Base-by-base conservation (phyloP, 2,888 invertebrate genomes). In the Andricus curvator region DNA sequence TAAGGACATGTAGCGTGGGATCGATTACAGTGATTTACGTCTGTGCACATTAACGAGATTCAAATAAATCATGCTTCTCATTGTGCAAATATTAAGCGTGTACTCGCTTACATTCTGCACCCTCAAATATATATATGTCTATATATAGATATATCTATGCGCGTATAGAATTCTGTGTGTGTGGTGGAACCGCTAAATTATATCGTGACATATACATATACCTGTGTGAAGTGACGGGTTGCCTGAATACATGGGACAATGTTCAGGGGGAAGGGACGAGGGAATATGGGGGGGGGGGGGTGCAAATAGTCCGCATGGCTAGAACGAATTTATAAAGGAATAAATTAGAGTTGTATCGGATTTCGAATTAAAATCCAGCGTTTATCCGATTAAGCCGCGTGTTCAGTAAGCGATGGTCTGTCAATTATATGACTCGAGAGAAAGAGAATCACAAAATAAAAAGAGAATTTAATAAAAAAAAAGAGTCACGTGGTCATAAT, bases 291-390 rank as follows among this genome's bases (percentile, higher is more conserved):
- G 13, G 41, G 11, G 41, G 41, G 41, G 11, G 48, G 74, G 33
- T 33, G 56, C 66, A 82, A 83, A 83, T 78, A 74, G 74, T 77
- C 60, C 29, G 56, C 33, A 65, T 66, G 68, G 65, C 78, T 79
- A 83, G 85, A 87, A 84, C 77, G 80, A 85, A 89, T 89, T 87
- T 87, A 87, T 85, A 84, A 83, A 78, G 82, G 82, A 85, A 88
- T 88, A 86, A 88, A 88, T 89, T 88, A 82, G 81, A 81, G 84
- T 81, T 84, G 84, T 81, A 82, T 86, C 85, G 82, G 81, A 41
- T 81, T 84, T 80, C 83, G 81, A 85, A 84, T 84, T 83, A 74
- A 74, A 74, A n/a, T 74, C 56, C 20, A n/a, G 33, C 66, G 83
- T 81, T 48, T 79, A 83, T 84, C 80, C 85, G 84, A 85, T 86